Evolutionary conservation across 2,888 invertebrate species (phyloP), one percentile per base, ranked within the genome.

Genomic region (Erebia aethiops): DNA sequence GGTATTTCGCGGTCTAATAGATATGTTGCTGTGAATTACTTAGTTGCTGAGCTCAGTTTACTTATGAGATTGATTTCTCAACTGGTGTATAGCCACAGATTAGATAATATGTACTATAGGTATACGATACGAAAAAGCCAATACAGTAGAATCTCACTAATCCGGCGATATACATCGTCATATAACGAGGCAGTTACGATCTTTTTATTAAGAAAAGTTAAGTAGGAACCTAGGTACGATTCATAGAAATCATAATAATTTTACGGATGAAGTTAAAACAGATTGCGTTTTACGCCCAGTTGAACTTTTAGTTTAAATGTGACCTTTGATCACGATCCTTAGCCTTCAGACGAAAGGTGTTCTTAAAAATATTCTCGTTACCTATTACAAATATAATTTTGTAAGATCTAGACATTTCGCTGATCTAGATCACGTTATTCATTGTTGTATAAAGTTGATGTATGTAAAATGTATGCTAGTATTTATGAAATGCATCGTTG

Each of bases 1-100:
- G 56, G 65, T 56, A 66, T 66, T 66, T 66, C 65, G 65, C 65
- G 65, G 65, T 66, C 65, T 66, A 41, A 56, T 66, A 66, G 65
- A 66, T 56, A 66, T 52, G 64, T 56, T 66, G 65, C 54, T 56
- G 10, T 14, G 43, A 56, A 9, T 9, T 52, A 16, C 54, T 54
- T 54, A 56, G 65, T 66, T 66, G 65, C 65, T 66, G 21, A 66
- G 65, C 65, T 66, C 65, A 46, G 8, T 66, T 66, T 66, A 66
- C 56, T 65, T 18, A 10, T 65, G 18, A 54, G 64, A 64, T 64
- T 51, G 64, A 64, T 64, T 64, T 51, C 64, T 52, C 51, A 64
- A 64, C 13, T 13, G 26, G 35, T 8, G 35, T 61, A 61, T 5
- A 35, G 21, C 16, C 41, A 60, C 41, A 16, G 41, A 35, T 35